Evolutionary conservation across 2,797 vertebrate species (phyloP).

Genomic region (Periophthalmus magnuspinnatus): DNA sequence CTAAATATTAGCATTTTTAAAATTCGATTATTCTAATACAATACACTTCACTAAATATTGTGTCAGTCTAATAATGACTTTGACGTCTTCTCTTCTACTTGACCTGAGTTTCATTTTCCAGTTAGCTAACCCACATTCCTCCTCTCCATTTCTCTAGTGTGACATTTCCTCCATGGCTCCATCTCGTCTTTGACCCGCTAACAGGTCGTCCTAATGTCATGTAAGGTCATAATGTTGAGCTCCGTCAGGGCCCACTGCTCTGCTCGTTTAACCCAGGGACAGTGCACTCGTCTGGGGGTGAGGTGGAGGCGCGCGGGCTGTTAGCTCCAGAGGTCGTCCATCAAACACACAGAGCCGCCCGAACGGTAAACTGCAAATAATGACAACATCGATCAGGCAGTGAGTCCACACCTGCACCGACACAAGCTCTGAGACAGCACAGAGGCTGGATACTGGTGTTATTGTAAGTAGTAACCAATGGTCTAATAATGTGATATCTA

Average conservation of each 20-base stretch:
- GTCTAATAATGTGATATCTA: no score
- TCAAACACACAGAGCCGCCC: slow-evolving; percentile 52
- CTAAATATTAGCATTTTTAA: no score
- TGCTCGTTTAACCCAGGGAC: background rate
- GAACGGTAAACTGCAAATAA: slow-evolving; percentile 60
- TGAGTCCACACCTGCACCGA: slow-evolving; percentile 30
- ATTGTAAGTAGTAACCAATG: background rate
- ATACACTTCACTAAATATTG: no score
- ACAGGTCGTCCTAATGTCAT: background rate
- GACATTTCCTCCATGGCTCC: background rate
- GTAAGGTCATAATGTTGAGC: background rate
- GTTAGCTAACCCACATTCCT: background rate
- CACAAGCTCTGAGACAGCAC: background rate
- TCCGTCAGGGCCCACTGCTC: background rate
- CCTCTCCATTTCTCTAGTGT: background rate
- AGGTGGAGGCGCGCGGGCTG: slow-evolving; percentile 7
- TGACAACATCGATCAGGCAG: slow-evolving; percentile 62
- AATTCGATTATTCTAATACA: background rate
- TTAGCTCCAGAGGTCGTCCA: slow-evolving; percentile 58
- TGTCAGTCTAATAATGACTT: background rate
- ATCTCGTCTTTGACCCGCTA: slow-evolving; percentile 3
- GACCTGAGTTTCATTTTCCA: background rate
- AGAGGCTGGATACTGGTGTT: background rate
- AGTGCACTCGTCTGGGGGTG: background rate
- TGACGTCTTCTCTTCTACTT: background rate